Conservation (phyloP, 2,797 vertebrate species). For the Enteromius anoplus region DNA sequence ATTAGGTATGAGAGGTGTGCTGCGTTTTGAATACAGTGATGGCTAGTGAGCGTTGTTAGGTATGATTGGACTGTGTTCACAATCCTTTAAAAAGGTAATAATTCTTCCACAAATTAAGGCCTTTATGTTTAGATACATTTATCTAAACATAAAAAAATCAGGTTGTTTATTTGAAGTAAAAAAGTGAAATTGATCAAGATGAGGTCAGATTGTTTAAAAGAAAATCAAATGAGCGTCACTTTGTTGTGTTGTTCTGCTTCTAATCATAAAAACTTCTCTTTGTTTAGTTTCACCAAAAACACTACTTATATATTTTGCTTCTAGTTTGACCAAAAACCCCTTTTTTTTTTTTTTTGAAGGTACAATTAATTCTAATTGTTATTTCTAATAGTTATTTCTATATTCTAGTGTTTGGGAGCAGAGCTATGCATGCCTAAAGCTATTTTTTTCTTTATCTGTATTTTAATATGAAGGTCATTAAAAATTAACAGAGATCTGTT, state of each 20-base stretch:
- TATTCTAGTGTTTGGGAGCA: background rate
- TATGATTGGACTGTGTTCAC: background rate
- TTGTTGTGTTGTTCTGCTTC: background rate
- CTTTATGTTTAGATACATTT: background rate
- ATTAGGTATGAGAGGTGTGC: background rate
- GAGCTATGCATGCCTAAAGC: background rate
- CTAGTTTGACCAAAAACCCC: background rate
- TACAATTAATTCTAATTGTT: background rate
- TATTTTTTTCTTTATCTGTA: background rate
- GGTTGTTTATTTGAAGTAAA: background rate
- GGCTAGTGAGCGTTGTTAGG: background rate
- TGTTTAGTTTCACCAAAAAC: background rate
- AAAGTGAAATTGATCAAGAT: background rate
- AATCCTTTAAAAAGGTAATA: background rate
- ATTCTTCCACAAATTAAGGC: background rate
- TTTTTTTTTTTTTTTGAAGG: background rate
- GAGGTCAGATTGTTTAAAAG: background rate
- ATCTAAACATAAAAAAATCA: background rate
- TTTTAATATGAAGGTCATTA: background rate
- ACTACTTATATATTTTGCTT: background rate
- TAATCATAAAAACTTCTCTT: background rate
- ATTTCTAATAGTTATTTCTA: background rate
- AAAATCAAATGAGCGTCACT: background rate
- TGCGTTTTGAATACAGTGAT: background rate
- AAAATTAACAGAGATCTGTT: background rate